These are phyloP conservation scores for Drosophila histrio DNA, from an alignment of 2,888 invertebrate species.

Conservation along the genomic window DNA sequence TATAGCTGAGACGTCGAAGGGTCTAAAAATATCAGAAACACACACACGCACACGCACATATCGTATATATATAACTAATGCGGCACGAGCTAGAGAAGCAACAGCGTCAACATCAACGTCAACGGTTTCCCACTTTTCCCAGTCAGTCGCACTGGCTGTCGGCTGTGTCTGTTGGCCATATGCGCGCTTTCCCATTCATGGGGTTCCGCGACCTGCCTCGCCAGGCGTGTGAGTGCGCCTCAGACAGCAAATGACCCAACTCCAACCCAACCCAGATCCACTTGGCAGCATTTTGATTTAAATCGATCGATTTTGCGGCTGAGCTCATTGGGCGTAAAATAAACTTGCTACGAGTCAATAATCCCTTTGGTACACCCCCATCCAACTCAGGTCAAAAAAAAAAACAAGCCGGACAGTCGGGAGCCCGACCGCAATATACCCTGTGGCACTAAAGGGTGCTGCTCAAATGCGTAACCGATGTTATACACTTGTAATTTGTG, in stretches of 20 bases:
- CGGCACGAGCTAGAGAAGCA: constrained; percentile 36
- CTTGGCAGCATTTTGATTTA: constrained; percentile 69
- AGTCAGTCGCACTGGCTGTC: constrained; percentile 14
- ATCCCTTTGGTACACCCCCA: constrained; percentile 57
- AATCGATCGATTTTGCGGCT: constrained; percentile 78
- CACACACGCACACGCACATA: constrained; percentile 7
- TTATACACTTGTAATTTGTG: too few relatives aligned
- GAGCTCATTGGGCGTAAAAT: constrained; percentile 79
- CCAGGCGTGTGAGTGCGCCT: constrained; percentile 10
- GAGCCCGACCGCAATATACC: too few relatives aligned
- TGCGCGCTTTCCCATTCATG: constrained; percentile 71
- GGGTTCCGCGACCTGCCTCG: constrained; percentile 71
- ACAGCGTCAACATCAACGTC: constrained; percentile 47
- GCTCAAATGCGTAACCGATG: too few relatives aligned
- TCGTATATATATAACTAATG: not conserved
- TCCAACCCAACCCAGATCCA: constrained; percentile 36
- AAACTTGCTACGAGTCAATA: constrained; percentile 77
- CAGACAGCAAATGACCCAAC: constrained; percentile 13
- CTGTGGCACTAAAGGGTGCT: too few relatives aligned
- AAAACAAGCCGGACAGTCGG: too few relatives aligned
- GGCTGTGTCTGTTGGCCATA: constrained; percentile 51
- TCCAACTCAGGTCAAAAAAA: not conserved
- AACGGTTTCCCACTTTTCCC: constrained; percentile 41
- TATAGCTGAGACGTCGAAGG: constrained; percentile 79
- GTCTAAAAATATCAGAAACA: constrained; percentile 64